These are phyloP conservation scores for Telmatochromis brachygnathus DNA, from an alignment of 2,113 vertebrate species.

Conservation along the genomic window DNA sequence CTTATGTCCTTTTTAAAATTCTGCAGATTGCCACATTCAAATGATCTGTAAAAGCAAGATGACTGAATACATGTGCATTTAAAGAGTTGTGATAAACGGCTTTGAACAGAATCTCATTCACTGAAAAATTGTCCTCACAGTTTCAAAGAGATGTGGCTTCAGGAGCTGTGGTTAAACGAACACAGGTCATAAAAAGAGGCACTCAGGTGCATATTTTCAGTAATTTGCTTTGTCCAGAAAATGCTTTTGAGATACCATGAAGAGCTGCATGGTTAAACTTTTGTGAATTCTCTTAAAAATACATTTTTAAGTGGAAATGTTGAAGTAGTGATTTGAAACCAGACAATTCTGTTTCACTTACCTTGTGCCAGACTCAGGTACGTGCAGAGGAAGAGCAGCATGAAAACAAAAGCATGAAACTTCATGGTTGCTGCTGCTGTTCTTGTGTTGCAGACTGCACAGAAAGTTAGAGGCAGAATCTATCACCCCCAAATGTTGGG, in stretches of 20 bases:
- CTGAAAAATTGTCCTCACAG: background rate
- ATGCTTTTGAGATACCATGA: background rate
- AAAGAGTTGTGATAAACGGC: background rate
- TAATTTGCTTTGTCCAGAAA: background rate
- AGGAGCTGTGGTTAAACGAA: background rate
- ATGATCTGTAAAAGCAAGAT: background rate
- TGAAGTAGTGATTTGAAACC: background rate
- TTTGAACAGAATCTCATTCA: background rate
- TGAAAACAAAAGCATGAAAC: constrained; percentile 40
- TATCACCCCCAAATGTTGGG: background rate
- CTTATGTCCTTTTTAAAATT: background rate
- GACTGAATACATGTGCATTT: background rate
- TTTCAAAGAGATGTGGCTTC: background rate
- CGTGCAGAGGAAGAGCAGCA: constrained; percentile 63
- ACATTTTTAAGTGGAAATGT: background rate
- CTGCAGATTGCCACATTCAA: background rate
- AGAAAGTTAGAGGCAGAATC: background rate
- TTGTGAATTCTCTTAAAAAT: background rate
- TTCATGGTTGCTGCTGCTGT: constrained; percentile 57
- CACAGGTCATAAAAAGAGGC: background rate
- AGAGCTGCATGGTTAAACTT: background rate
- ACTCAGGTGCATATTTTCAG: background rate
- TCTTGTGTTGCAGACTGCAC: background rate
- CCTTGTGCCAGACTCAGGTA: constrained; percentile 67
- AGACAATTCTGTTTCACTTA: background rate